phyloP scores from a whole-genome alignment of 2,113 vertebrate genomes.

The Gnathonemus longibarbis region DNA sequence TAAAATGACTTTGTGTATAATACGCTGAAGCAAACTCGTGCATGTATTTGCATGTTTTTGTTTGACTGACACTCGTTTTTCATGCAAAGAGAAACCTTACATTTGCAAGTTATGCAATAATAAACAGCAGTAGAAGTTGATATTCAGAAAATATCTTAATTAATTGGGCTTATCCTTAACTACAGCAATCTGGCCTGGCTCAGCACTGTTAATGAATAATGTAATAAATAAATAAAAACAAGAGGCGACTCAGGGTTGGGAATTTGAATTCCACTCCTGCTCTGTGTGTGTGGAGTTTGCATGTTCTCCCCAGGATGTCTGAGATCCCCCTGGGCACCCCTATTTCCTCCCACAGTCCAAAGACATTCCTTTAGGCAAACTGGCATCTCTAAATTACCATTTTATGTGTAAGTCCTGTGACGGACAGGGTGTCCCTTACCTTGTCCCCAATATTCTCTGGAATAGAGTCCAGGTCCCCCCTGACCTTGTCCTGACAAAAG shows the following conservation, averaged over 20 bases:
- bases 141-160: background rate
- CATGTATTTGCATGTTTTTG: background rate
- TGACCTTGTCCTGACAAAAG: background rate
- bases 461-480: background rate
- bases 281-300: background rate
- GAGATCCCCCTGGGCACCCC: background rate
- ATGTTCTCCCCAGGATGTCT: background rate
- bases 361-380: background rate
- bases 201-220: background rate
- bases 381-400: background rate
- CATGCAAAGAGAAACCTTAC: background rate
- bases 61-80: background rate
- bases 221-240: background rate
- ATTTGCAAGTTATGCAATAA: background rate
- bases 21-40: background rate
- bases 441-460: background rate
- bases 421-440: background rate
- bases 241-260: background rate
- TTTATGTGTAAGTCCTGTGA: background rate
- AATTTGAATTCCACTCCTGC: background rate
- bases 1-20: slow-evolving; percentile 7
- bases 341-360: background rate
- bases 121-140: background rate
- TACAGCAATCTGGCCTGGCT: background rate
- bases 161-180: background rate